These are phyloP conservation scores for Mycetomoellerius zeteki DNA, from an alignment of 1,140 invertebrate genomes.

Conservation along the genomic window DNA sequence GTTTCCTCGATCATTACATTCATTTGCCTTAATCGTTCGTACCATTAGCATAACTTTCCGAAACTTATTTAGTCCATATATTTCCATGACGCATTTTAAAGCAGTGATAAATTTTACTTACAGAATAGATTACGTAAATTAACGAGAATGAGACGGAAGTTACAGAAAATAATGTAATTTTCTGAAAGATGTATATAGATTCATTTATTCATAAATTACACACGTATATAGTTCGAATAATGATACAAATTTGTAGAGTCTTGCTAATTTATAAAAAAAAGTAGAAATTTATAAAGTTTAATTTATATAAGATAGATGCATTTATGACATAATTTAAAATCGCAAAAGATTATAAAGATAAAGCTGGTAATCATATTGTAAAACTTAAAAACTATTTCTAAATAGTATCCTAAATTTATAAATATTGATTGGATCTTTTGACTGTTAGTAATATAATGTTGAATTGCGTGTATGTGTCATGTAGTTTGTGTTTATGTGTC, in stretches of 20 bases:
- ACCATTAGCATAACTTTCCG: slow-evolving; percentile 13
- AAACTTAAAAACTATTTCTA: slow-evolving; percentile 31
- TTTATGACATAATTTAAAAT: not conserved
- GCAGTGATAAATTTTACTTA: slow-evolving; percentile 20
- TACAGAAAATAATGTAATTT: slow-evolving; percentile 53
- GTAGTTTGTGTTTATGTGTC: not conserved
- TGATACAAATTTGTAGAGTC: slow-evolving; percentile 15
- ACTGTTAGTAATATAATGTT: not conserved
- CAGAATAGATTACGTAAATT: not conserved
- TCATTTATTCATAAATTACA: slow-evolving; percentile 40
- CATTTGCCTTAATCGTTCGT: not conserved
- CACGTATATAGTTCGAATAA: slow-evolving; percentile 42
- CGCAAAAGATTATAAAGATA: slow-evolving; percentile 24
- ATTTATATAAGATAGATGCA: slow-evolving; percentile 12
- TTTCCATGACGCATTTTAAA: slow-evolving; percentile 12
- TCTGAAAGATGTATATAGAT: slow-evolving; percentile 11
- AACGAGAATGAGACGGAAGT: not conserved
- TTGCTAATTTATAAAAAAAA: slow-evolving; percentile 27
- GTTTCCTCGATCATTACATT: slow-evolving; percentile 18
- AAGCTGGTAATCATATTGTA: slow-evolving; percentile 6
- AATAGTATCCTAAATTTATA: slow-evolving; percentile 36
- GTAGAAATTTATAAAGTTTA: not conserved
- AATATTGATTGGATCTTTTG: not conserved
- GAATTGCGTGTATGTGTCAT: not conserved
- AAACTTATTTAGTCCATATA: not conserved